A percentile compares a stretch with the other conserved stretches of the same genome.
Conservation (phyloP, 2,888 invertebrate genomes). For the Polydrusus pterygomalis region DNA sequence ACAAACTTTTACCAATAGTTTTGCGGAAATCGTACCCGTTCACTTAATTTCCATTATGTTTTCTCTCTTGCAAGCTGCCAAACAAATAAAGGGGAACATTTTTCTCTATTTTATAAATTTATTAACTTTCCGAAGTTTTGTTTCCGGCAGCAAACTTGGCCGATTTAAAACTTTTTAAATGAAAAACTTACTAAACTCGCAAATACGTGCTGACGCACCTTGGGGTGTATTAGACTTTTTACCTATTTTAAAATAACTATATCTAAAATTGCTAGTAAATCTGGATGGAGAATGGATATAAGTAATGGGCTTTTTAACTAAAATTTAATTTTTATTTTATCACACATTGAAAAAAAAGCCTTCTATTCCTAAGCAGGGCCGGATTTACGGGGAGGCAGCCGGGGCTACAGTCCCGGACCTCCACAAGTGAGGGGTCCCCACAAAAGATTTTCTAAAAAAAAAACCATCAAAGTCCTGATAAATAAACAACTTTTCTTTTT, state of each 20-base stretch:
- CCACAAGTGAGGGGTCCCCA: too few species aligned
- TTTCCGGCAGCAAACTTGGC: conserved; percentile 42
- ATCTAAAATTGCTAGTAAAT: too few species aligned
- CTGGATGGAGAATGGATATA: background rate
- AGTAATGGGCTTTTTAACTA: too few species aligned
- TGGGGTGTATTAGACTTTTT: conserved; percentile 38
- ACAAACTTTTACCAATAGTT: background rate
- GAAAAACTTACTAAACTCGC: conserved; percentile 47
- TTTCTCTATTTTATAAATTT: conserved; percentile 47
- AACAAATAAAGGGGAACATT: conserved; percentile 30
- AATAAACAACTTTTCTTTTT: too few species aligned
- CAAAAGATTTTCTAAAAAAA: too few species aligned
- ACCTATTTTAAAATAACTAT: conserved; percentile 1
- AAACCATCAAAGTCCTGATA: too few species aligned
- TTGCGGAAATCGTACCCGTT: background rate
- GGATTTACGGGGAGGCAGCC: too few species aligned
- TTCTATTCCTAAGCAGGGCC: too few species aligned
- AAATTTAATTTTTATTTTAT: too few species aligned
- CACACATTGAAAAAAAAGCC: too few species aligned
- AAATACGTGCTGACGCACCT: conserved; percentile 47
- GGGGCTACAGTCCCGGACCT: too few species aligned
- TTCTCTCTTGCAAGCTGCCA: conserved; percentile 20
- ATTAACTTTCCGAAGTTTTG: conserved; percentile 41
- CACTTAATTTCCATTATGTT: conserved; percentile 15
- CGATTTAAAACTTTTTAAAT: conserved; percentile 48